These are phyloP conservation scores for Cladorhizidae sp. DNA, from an alignment of 37 sponge, comb jelly and placozoan genomes.

Conservation along the genomic window DNA sequence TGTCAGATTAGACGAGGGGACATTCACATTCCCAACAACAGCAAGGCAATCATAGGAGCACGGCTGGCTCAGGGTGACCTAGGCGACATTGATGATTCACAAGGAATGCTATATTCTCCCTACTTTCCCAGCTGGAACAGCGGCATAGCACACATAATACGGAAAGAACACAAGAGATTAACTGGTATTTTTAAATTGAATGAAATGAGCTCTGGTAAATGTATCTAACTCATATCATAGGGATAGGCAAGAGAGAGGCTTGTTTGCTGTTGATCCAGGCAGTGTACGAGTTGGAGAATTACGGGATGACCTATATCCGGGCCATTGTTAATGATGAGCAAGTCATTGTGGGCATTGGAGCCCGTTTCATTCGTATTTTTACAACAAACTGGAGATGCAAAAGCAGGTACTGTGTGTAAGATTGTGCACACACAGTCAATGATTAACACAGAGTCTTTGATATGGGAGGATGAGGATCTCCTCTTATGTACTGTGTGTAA, in stretches of 20 bases:
- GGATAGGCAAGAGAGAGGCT: slow-evolving; percentile 7
- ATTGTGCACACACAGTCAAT: no score
- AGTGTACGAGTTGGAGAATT: slow-evolving; percentile 30
- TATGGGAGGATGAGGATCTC: no score
- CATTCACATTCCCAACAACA: slow-evolving; percentile 29
- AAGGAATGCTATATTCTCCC: slow-evolving; percentile 51
- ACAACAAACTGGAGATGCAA: slow-evolving; percentile 9
- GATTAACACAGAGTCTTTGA: no score
- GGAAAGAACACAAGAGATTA: slow-evolving; percentile 66
- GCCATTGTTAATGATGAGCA: slow-evolving; percentile 3
- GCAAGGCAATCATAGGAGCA: slow-evolving; percentile 54
- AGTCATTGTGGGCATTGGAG: slow-evolving; percentile 45
- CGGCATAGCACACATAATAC: slow-evolving; percentile 59
- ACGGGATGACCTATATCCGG: slow-evolving; percentile 28
- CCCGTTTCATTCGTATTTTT: slow-evolving; percentile 19
- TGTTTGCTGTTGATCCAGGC: slow-evolving; percentile 9
- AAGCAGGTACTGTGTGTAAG: slow-evolving; percentile 12
- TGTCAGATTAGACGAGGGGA: slow-evolving; percentile 51
- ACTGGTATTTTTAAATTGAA: slow-evolving; percentile 30
- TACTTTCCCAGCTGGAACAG: slow-evolving; percentile 69
- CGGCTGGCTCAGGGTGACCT: slow-evolving; percentile 62
- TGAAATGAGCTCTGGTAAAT: not conserved
- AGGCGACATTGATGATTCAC: slow-evolving; percentile 33
- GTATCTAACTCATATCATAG: not conserved
- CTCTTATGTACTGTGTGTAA: slow-evolving; percentile 4